Conservation (phyloP, 2,113 vertebrate species). For the Alosa alosa region DNA sequence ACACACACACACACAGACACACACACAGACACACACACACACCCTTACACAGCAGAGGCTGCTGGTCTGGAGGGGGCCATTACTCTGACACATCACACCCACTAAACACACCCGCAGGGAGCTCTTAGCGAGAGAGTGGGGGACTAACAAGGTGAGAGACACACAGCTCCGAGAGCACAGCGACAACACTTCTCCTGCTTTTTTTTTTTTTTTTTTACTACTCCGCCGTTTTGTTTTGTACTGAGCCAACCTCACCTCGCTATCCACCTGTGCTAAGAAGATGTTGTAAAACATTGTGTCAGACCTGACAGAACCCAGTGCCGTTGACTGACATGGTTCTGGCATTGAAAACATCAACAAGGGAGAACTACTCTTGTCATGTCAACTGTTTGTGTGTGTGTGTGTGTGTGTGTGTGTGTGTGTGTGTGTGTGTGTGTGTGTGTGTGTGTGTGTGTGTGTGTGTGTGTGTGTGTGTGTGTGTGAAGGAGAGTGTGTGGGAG, state of each 20-base stretch:
- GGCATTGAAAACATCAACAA: background rate
- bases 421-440: background rate
- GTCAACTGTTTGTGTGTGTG: background rate
- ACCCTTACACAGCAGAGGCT: background rate
- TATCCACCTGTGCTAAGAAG: background rate
- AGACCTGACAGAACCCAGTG: background rate
- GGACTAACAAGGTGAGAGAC: conserved; percentile 14
- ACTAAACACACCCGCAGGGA: conserved; percentile 1
- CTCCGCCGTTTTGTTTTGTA: background rate
- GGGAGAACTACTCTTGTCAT: background rate
- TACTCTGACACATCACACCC: conserved; percentile 15
- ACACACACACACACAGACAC: background rate
- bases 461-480: background rate
- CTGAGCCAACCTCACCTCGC: background rate
- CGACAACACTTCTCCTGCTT: background rate
- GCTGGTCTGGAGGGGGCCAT: conserved; percentile 12
- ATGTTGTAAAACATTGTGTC: conserved; percentile 1
- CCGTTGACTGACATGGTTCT: background rate
- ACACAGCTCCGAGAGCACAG: background rate
- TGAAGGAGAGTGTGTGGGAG: background rate
- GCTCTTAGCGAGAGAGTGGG: background rate
- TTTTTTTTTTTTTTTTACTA: background rate
- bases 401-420: background rate
- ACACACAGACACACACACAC: conserved; percentile 2
- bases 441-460: background rate